Conservation (phyloP, 1,140 invertebrate species). For the Drosophila setifemur region DNA sequence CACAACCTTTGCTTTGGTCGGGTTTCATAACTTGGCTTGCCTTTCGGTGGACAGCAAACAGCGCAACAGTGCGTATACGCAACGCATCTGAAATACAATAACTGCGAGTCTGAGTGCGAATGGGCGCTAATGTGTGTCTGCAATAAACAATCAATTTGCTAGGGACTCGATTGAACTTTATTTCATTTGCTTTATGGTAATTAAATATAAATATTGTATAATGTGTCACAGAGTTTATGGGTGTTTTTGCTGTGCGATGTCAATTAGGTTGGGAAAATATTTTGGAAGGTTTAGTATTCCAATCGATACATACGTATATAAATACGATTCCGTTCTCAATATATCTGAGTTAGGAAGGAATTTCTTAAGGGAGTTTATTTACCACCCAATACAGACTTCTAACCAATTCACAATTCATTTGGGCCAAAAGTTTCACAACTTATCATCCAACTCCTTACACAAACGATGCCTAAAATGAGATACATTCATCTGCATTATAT, state of each 20-base stretch:
- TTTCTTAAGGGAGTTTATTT: background rate
- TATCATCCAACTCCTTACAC: slow-evolving; percentile 26
- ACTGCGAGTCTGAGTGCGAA: slow-evolving; percentile 39
- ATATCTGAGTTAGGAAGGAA: background rate
- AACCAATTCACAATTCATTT: slow-evolving; percentile 17
- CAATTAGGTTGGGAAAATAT: slow-evolving; percentile 67
- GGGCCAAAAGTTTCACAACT: slow-evolving; percentile 26
- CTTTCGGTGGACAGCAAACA: slow-evolving; percentile 11
- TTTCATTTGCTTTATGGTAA: slow-evolving; percentile 60
- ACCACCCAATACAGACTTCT: background rate
- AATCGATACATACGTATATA: too few species aligned
- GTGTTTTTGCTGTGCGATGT: slow-evolving; percentile 44
- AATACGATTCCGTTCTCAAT: background rate
- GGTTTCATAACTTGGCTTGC: slow-evolving; percentile 56
- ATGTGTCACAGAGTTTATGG: slow-evolving; percentile 47
- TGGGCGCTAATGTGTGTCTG: slow-evolving; percentile 63
- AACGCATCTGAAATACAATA: slow-evolving; percentile 50
- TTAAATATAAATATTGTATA: slow-evolving; percentile 71
- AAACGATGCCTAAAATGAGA: slow-evolving; percentile 42
- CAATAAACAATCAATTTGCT: slow-evolving; percentile 79
- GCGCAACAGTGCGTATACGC: slow-evolving; percentile 55
- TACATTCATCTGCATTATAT: slow-evolving; percentile 30
- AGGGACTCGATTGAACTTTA: slow-evolving; percentile 36
- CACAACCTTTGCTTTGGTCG: slow-evolving; percentile 51
- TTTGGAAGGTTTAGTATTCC: background rate